These are phyloP conservation scores for Drosophila testacea DNA, from an alignment of 2,888 invertebrate genomes.

Conservation along the genomic window DNA sequence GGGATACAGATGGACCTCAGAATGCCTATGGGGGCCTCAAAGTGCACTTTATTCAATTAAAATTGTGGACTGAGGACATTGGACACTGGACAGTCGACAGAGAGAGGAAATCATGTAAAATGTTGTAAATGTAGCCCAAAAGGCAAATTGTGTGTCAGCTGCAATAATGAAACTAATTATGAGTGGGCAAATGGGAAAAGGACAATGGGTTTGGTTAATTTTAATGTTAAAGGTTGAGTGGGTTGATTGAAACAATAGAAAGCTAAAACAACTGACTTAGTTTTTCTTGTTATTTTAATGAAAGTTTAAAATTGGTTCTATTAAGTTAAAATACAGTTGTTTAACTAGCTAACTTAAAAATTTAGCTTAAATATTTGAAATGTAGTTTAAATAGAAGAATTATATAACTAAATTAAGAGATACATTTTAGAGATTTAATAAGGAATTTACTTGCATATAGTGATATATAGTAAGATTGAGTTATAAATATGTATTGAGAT, in stretches of 20 bases:
- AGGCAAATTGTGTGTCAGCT: conserved; percentile 70
- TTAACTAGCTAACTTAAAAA: neutral
- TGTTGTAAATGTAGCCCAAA: conserved; percentile 65
- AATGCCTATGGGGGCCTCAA: conserved; percentile 33
- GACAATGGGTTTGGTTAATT: conserved; percentile 1
- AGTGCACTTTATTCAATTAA: conserved; percentile 79
- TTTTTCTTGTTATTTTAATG: conserved; percentile 37
- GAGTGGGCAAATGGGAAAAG: conserved; percentile 17
- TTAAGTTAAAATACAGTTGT: neutral
- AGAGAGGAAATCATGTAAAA: conserved; percentile 4
- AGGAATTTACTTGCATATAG: no score
- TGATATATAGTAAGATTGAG: no score
- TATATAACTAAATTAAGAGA: no score
- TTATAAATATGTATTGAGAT: no score
- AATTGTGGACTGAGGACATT: conserved; percentile 44
- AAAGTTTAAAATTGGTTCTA: conserved; percentile 7
- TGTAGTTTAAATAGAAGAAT: neutral
- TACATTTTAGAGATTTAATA: no score
- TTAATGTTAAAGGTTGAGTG: conserved; percentile 37
- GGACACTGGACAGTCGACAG: conserved; percentile 12
- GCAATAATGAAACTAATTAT: conserved; percentile 70
- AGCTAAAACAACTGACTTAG: neutral
- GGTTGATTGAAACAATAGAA: conserved; percentile 15
- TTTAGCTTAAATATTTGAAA: neutral
- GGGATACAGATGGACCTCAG: neutral